phyloP scores from a whole-genome alignment of 2,888 invertebrate genomes.

The Andrena trimmerana region DNA sequence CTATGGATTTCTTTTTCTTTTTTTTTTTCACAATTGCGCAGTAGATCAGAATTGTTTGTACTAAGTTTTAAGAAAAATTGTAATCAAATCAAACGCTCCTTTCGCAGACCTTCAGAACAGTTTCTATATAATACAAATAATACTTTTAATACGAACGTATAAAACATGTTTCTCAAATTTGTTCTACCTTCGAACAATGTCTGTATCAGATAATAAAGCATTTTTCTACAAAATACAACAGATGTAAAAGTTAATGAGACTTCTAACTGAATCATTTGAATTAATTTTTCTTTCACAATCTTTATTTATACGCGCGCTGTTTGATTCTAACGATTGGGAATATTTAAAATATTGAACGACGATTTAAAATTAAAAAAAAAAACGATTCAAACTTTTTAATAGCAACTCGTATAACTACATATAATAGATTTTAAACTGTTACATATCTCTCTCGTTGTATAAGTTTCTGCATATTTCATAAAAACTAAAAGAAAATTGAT shows the following conservation, averaged over 20 bases:
- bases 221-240: conserved; percentile 47
- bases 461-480: neutral
- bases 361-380: neutral
- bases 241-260: conserved; percentile 19
- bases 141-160: conserved; percentile 27
- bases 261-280: conserved; percentile 20
- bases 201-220: conserved; percentile 36
- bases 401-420: neutral
- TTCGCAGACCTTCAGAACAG: conserved; percentile 14
- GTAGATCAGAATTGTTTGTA: conserved; percentile 41
- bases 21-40: conserved; percentile 18
- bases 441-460: neutral
- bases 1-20: neutral
- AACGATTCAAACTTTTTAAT: neutral
- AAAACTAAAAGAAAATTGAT: neutral
- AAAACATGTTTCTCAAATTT: conserved; percentile 23
- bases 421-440: neutral
- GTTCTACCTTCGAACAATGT: conserved; percentile 33
- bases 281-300: conserved; percentile 15
- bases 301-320: neutral
- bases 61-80: conserved; percentile 43
- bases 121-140: conserved; percentile 33
- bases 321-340: neutral
- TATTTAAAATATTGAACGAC: neutral
- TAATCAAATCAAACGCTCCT: conserved; percentile 47